Evolutionary conservation across 1,140 invertebrate genomes (phyloP).

Genomic region (Copidosoma floridanum): DNA sequence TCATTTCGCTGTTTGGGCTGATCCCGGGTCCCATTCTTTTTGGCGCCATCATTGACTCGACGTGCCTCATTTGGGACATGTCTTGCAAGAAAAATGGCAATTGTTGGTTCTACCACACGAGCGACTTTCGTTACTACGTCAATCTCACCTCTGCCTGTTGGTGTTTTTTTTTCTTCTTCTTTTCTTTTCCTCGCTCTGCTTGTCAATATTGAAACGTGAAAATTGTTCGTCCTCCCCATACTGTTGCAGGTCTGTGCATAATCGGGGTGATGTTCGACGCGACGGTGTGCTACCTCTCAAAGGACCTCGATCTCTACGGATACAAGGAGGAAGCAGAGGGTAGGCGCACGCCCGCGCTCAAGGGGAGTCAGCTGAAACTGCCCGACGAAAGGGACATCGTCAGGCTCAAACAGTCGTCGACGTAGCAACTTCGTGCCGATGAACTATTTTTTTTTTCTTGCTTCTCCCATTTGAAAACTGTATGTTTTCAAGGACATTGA

Average conservation of each 20-base stretch:
- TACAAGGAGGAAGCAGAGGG: conserved; percentile 51
- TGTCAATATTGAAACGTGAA: too few relatives aligned
- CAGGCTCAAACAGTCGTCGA: neutral
- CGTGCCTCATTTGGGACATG: conserved; percentile 66
- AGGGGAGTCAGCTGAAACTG: neutral
- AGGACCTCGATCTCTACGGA: conserved; percentile 61
- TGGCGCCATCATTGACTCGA: conserved; percentile 65
- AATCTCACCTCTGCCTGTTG: conserved; percentile 61
- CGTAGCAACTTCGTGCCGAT: neutral
- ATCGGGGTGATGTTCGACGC: conserved; percentile 61
- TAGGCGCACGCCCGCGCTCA: conserved; percentile 30
- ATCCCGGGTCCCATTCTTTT: conserved; percentile 69
- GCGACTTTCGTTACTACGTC: conserved; percentile 60
- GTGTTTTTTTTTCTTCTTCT: too few relatives aligned
- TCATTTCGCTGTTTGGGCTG: conserved; percentile 64
- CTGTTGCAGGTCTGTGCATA: conserved; percentile 55
- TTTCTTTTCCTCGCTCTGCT: too few relatives aligned
- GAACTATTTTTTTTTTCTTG: too few relatives aligned
- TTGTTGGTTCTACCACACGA: conserved; percentile 65
- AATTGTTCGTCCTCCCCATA: neutral
- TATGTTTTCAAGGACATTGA: conserved; percentile 10
- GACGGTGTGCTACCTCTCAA: conserved; percentile 60
- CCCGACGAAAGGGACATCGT: neutral
- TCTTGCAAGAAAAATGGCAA: conserved; percentile 64
- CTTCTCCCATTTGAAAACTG: conserved; percentile 15